Evolutionary conservation across 2,113 vertebrate species (phyloP), one percentile per base, ranked within the genome.

Genomic region (Pristiophorus japonicus): DNA sequence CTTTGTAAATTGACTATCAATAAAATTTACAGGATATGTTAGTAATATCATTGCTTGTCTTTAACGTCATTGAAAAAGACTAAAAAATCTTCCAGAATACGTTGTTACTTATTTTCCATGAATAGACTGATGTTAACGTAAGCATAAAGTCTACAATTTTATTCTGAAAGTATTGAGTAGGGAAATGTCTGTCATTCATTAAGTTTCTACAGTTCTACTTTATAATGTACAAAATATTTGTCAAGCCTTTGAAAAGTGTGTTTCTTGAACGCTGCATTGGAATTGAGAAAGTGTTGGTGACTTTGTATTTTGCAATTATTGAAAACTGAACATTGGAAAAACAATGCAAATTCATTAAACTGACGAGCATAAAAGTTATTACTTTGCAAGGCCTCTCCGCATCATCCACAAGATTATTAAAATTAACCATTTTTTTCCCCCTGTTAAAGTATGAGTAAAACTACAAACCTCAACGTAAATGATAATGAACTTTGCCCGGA

Each of bases 181-280:
- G 66, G 93, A 94, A 51, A 30, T 67, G 65, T 94, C 70, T 94
- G 66, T 94, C 22, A 12, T 90, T 59, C 47, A 51, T 47, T 47
- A 70, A 30, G 65, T 94, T 94, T 94, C 91, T 94, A 66, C 22
- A 11, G 91, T 94, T 94, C 93, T 51, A 70, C 65, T 67, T 94
- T 94, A 94, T 94, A 94, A 94, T 73, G 66, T 94, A 51, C 65
- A 94, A 70, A 47, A 70, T 94, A 94, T 94, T 47, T 94, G 93
- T 94, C 65, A 47, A 70, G 93, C 66, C 66, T 70, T 94, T 94
- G 27, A 65, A 70, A 94, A 70, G 27, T 70, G 42, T 85, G 66
- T 94, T 67, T 94, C 45, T 73, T 51, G 93, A 73, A 94, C 70
- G 66, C 65, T 94, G 66, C 66, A 47, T 27, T 94, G 63, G 93